These are phyloP conservation scores for Eudorcas thomsonii DNA, from an alignment of 2,113 vertebrate genomes.

Conservation along the genomic window DNA sequence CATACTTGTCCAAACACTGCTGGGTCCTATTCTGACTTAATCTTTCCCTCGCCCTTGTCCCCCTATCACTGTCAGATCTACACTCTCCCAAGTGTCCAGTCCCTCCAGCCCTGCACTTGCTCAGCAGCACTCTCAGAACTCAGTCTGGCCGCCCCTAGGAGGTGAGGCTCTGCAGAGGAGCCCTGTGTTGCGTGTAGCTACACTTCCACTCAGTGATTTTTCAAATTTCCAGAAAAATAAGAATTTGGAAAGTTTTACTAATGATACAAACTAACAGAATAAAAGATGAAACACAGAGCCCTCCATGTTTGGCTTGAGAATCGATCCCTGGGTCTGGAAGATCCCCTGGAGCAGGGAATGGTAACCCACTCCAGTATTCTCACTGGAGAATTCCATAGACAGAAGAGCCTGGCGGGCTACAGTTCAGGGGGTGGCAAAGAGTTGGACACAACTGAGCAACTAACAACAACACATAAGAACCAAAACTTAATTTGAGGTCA, in stretches of 20 bases:
- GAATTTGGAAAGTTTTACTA: neutral
- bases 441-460: neutral
- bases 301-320: neutral
- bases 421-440: neutral
- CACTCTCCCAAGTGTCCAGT: neutral
- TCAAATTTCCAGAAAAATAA: neutral
- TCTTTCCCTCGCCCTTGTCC: neutral
- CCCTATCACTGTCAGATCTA: neutral
- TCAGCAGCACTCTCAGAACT: neutral
- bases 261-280: neutral
- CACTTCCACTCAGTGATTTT: neutral
- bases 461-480: neutral
- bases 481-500: neutral
- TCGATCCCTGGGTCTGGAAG: neutral
- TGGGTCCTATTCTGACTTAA: neutral
- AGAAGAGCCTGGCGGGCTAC: neutral
- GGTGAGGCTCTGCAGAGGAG: neutral
- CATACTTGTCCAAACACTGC: neutral
- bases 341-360: neutral
- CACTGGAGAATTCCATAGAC: neutral
- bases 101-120: neutral
- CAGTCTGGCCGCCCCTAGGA: neutral
- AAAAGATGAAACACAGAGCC: neutral
- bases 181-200: neutral
- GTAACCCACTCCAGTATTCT: neutral